Conservation (phyloP, 2,888 invertebrate genomes). For the Asteroscopus sphinx region DNA sequence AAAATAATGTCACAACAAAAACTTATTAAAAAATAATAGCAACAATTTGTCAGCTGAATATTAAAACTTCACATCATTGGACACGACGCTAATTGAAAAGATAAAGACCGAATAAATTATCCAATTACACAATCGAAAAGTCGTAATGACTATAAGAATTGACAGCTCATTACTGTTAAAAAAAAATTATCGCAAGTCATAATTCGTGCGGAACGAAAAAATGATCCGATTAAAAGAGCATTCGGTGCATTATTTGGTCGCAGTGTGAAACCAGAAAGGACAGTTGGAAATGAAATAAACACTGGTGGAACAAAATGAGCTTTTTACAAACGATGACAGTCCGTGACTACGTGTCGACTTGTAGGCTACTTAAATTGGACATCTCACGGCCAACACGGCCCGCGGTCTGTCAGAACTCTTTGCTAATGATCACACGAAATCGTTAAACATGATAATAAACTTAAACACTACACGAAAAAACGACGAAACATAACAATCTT, state of each 20-base stretch:
- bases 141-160: slow-evolving; percentile 70
- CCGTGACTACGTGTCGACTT: slow-evolving; percentile 68
- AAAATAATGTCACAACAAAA: slow-evolving; percentile 33
- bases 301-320: slow-evolving; percentile 62
- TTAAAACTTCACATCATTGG: slow-evolving; percentile 58
- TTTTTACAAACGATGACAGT: slow-evolving; percentile 71
- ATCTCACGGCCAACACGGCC: slow-evolving; percentile 55
- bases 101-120: slow-evolving; percentile 78
- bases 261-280: slow-evolving; percentile 64
- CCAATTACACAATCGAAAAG: slow-evolving; percentile 76
- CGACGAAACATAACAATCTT: slow-evolving; percentile 34
- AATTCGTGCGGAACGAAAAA: slow-evolving; percentile 58
- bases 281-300: slow-evolving; percentile 60
- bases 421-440: slow-evolving; percentile 68
- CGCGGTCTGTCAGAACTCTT: slow-evolving; percentile 66
- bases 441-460: slow-evolving; percentile 59
- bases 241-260: slow-evolving; percentile 60
- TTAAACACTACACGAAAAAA: slow-evolving; percentile 35
- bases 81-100: slow-evolving; percentile 73
- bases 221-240: slow-evolving; percentile 56
- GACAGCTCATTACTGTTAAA: slow-evolving; percentile 73
- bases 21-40: slow-evolving; percentile 53
- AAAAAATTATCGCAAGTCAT: slow-evolving; percentile 63
- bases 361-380: slow-evolving; percentile 76
- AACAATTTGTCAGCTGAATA: slow-evolving; percentile 68